These are phyloP conservation scores for Echiichthys vipera DNA, from an alignment of 2,797 vertebrate genomes.

Conservation along the genomic window DNA sequence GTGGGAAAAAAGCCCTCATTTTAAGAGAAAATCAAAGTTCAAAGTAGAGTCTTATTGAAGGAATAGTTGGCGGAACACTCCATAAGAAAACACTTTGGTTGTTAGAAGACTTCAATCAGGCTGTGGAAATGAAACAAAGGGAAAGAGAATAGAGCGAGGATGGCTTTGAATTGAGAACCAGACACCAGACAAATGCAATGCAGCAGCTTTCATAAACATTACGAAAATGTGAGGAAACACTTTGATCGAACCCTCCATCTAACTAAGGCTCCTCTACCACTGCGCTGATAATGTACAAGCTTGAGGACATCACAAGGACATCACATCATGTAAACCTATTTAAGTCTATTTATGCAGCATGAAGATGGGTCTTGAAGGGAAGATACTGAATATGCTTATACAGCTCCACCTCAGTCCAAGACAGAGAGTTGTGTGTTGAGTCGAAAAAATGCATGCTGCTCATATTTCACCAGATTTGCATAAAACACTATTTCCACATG, in stretches of 20 bases:
- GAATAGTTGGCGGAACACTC: conserved; percentile 70
- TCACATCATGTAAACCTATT: conserved; percentile 71
- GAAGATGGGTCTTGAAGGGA: conserved; percentile 53
- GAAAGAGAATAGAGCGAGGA: conserved; percentile 52
- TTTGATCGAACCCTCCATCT: conserved; percentile 73
- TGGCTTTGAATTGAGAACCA: conserved; percentile 72
- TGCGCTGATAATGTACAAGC: conserved; percentile 70
- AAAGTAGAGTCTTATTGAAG: conserved; percentile 77
- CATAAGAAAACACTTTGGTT: conserved; percentile 80
- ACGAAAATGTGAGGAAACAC: conserved; percentile 64
- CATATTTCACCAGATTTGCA: conserved; percentile 36
- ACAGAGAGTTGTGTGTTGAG: conserved; percentile 29
- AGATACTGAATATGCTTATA: conserved; percentile 58
- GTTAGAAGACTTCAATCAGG: conserved; percentile 80
- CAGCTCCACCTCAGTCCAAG: conserved; percentile 42
- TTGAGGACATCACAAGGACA: conserved; percentile 81
- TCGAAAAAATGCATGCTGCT: conserved; percentile 30
- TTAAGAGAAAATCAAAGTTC: conserved; percentile 82
- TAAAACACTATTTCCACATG: conserved; percentile 33
- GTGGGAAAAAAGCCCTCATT: conserved; percentile 62
- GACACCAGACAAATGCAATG: conserved; percentile 72
- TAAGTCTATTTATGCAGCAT: conserved; percentile 72
- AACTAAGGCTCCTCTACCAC: conserved; percentile 47
- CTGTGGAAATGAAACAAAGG: conserved; percentile 74
- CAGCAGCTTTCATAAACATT: conserved; percentile 73